Evolutionary conservation across 2,113 vertebrate species (phyloP), one percentile per base, ranked within the genome.

Genomic region (Pitta sordida): DNA sequence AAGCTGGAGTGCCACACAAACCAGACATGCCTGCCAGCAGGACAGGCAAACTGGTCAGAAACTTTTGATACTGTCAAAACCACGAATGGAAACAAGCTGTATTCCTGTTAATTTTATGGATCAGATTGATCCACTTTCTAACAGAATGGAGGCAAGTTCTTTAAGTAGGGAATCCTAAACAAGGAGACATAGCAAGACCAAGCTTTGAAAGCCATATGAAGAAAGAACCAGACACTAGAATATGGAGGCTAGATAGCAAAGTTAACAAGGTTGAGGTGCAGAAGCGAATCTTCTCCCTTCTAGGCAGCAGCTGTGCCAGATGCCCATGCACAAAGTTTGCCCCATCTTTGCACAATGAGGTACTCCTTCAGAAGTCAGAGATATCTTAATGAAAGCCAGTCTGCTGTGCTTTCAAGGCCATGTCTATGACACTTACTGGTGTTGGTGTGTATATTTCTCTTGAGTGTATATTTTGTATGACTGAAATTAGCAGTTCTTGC

Each of bases 261-360:
- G 44, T 10, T n/a, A 64, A 3, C 18, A 60, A 52, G 26, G 36
- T n/a, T 52, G 60, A 56, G 34, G 52, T 2, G 1, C 39, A 60
- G 13, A 34, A 59, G 17, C 6, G 13, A 82, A 68, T 41, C 34
- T 46, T 34, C 23, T 19, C 36, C 36, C 8, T 37, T 62, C 37
- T 34, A 55, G 2, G 11, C 34, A 63, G 71, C 37, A 73, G 18
- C 23, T 48, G 9, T n/a, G 9, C 9, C n/a, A 87, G 49, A 69
- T 10, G 12, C 44, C 22, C 56, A 70, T 0, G 0, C 29, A 67
- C 10, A 9, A n/a, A 7, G 19, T 19, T 65, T 18, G 27, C 26
- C 19, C 20, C 17, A 17, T 68, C 37, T 32, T 27, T 76, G 39
- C 29, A 18, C 24, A 37, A 0, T 34, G 23, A 60, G 5, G 17